Percentiles rank a stretch among this genome's conserved stretches.
phyloP scores from a whole-genome alignment of 2,888 invertebrate genomes.

The Creontiades dilutus region DNA sequence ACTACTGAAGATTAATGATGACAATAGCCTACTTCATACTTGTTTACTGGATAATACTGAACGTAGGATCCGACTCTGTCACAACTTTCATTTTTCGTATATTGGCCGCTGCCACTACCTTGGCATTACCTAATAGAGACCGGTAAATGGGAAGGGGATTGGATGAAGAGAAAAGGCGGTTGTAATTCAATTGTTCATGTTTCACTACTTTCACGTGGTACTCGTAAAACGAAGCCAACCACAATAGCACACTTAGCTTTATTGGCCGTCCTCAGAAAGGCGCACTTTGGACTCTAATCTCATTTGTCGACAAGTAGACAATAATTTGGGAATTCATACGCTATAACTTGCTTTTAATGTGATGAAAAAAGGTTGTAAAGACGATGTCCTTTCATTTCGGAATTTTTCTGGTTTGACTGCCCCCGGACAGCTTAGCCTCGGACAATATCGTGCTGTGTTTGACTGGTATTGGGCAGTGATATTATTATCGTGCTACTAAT shows the following conservation, averaged over 20 bases:
- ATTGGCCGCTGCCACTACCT: neutral
- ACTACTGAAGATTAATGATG: too few species aligned
- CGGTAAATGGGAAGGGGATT: conserved; percentile 12
- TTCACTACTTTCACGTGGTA: conserved; percentile 66
- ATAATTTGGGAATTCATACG: conserved; percentile 70
- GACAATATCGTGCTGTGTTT: neutral
- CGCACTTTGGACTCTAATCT: conserved; percentile 64
- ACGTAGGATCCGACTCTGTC: neutral
- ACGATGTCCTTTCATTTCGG: neutral
- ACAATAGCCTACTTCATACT: too few species aligned
- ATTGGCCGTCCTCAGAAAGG: conserved; percentile 65
- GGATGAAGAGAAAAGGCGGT: conserved; percentile 50
- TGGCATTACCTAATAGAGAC: conserved; percentile 49
- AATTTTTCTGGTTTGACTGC: conserved; percentile 30
- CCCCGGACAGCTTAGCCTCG: neutral
- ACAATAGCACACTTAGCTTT: conserved; percentile 67
- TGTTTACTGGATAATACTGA: too few species aligned
- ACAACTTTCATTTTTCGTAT: neutral
- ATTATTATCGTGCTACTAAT: too few species aligned
- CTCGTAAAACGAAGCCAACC: conserved; percentile 68
- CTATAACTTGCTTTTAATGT: conserved; percentile 65
- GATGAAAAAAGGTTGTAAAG: conserved; percentile 65
- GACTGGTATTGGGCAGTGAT: neutral
- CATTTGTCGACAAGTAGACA: conserved; percentile 70
- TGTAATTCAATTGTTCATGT: conserved; percentile 69